These are phyloP conservation scores for Perccottus glenii DNA, from an alignment of 2,113 vertebrate species.

Conservation along the genomic window DNA sequence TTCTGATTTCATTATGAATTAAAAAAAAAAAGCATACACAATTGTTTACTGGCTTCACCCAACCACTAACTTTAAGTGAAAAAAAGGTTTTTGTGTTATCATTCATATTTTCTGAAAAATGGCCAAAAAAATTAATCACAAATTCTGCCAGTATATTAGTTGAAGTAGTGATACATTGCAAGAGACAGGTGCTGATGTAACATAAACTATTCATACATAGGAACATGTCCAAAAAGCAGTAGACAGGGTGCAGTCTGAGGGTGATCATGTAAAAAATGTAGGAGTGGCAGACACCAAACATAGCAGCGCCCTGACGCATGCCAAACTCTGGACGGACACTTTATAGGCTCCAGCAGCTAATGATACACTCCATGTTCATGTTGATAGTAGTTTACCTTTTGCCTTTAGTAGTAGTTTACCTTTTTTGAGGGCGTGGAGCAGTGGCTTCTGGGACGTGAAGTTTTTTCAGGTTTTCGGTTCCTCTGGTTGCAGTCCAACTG, in stretches of 20 bases:
- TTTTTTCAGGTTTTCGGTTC: constrained; percentile 51
- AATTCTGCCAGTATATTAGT: too few relatives aligned
- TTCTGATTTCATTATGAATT: too few relatives aligned
- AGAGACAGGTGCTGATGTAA: constrained; percentile 17
- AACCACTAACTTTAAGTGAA: too few relatives aligned
- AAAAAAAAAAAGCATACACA: too few relatives aligned
- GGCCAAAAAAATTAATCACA: too few relatives aligned
- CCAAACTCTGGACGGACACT: too few relatives aligned
- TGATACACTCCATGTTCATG: background rate
- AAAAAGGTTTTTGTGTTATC: too few relatives aligned
- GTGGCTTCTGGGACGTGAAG: constrained; percentile 74
- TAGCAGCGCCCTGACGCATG: background rate
- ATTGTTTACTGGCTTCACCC: too few relatives aligned
- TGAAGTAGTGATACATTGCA: too few relatives aligned
- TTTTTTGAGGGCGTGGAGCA: constrained; percentile 65
- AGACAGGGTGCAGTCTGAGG: constrained; percentile 17
- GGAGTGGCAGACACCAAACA: constrained; percentile 24
- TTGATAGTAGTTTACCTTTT: constrained; percentile 76
- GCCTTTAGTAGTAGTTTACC: constrained; percentile 79
- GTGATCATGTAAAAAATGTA: constrained; percentile 48
- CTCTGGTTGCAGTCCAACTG: constrained; percentile 88
- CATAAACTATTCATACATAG: constrained; percentile 12
- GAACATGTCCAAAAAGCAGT: constrained; percentile 47
- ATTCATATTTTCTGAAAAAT: too few relatives aligned
- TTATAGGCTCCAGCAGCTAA: too few relatives aligned